These are phyloP conservation scores for Pachyseris speciosa DNA, from an alignment of 64 coral and sea anemone species.

Conservation along the genomic window DNA sequence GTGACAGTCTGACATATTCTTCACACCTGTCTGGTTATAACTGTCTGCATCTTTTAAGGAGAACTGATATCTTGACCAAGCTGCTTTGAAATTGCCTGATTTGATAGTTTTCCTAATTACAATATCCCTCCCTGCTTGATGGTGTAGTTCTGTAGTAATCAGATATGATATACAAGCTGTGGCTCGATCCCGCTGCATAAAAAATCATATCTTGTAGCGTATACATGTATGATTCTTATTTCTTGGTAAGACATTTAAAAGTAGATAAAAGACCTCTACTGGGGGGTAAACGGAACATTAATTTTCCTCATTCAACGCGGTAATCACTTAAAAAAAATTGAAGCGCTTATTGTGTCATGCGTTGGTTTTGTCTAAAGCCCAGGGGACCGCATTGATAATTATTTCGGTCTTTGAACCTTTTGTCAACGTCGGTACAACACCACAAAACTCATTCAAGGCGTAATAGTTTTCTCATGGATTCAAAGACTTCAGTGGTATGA, in stretches of 20 bases:
- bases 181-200: too few species aligned
- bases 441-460: neutral
- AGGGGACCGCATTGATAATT: neutral
- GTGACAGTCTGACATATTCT: too few species aligned
- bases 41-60: too few species aligned
- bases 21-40: too few species aligned
- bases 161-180: too few species aligned
- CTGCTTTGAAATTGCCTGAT: too few species aligned
- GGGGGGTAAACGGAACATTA: neutral
- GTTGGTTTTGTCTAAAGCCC: neutral
- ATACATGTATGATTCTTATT: neutral
- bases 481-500: neutral
- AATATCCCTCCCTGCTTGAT: too few species aligned
- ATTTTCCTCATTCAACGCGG: neutral
- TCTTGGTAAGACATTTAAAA: neutral
- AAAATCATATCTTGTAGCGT: too few species aligned
- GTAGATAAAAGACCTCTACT: neutral
- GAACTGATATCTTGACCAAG: too few species aligned
- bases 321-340: neutral
- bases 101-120: too few species aligned
- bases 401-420: neutral
- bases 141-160: too few species aligned
- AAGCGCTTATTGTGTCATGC: too few species aligned
- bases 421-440: neutral
- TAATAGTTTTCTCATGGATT: neutral